phyloP scores from a whole-genome alignment of 2,797 vertebrate genomes.

The Alosa sapidissima region DNA sequence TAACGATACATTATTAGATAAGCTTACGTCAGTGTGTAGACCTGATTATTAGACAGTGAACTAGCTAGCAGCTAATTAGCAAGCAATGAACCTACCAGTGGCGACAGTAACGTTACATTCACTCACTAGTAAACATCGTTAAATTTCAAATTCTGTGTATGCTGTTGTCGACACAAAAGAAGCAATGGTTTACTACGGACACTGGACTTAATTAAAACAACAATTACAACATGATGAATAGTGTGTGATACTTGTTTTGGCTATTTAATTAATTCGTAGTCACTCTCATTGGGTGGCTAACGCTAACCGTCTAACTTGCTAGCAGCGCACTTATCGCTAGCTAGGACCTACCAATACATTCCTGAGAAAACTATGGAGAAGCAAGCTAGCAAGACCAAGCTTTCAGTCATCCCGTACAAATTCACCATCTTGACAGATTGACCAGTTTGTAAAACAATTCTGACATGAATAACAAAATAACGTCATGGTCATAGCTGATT shows the following conservation, averaged over 20 bases:
- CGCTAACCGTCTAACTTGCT: not conserved
- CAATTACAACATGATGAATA: not conserved
- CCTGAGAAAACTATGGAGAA: conserved; percentile 8
- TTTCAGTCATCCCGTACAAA: not conserved
- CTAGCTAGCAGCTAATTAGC: conserved; percentile 21
- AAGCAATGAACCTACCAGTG: not conserved
- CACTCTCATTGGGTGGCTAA: conserved; percentile 15
- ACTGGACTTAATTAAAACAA: not conserved
- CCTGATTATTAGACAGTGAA: not conserved
- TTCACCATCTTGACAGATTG: not conserved
- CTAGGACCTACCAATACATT: not conserved
- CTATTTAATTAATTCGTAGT: not conserved
- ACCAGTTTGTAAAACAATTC: not conserved
- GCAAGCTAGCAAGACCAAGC: not conserved
- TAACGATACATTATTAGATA: not conserved
- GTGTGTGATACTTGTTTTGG: not conserved
- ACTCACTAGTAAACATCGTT: not conserved
- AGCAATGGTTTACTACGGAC: not conserved
- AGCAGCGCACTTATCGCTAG: not conserved
- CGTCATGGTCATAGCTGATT: not conserved
- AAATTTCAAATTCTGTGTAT: not conserved
- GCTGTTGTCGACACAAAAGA: not conserved
- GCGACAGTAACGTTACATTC: not conserved
- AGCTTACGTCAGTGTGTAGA: not conserved
- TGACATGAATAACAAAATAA: not conserved